These are phyloP conservation scores for Leucosticte australis DNA, from an alignment of 2,113 vertebrate genomes.

Conservation along the genomic window DNA sequence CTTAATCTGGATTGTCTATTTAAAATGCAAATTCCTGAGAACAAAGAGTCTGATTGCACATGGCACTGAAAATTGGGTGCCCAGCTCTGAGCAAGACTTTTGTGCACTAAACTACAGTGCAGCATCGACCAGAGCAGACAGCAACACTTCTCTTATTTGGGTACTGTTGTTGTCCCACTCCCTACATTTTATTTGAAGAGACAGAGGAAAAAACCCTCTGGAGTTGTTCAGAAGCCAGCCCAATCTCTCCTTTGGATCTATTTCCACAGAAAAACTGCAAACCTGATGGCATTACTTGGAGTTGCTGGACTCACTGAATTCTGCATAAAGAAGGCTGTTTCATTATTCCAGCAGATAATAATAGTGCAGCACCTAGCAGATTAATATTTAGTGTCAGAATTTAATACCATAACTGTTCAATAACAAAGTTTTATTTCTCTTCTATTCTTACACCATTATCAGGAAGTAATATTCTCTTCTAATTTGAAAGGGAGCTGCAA, in stretches of 20 bases:
- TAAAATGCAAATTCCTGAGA: background rate
- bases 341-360: conserved; percentile 36
- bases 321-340: background rate
- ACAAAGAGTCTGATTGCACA: background rate
- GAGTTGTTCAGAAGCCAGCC: background rate
- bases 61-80: background rate
- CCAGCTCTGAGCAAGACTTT: background rate
- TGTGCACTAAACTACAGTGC: background rate
- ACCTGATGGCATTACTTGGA: background rate
- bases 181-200: background rate
- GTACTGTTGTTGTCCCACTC: background rate
- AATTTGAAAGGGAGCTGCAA: conserved; percentile 34
- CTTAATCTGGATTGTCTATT: background rate
- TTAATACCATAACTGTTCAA: conserved; percentile 61
- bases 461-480: conserved; percentile 36
- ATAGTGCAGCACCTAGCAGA: conserved; percentile 26
- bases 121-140: background rate
- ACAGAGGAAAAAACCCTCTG: background rate
- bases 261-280: background rate
- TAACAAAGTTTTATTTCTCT: conserved; percentile 56
- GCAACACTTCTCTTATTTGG: background rate
- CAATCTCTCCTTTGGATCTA: background rate
- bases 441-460: conserved; percentile 38
- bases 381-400: conserved; percentile 61
- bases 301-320: background rate